Percentiles rank a stretch among this genome's conserved stretches.
Conservation (phyloP, 2,797 vertebrate genomes). For the Sebastes iracundus region DNA sequence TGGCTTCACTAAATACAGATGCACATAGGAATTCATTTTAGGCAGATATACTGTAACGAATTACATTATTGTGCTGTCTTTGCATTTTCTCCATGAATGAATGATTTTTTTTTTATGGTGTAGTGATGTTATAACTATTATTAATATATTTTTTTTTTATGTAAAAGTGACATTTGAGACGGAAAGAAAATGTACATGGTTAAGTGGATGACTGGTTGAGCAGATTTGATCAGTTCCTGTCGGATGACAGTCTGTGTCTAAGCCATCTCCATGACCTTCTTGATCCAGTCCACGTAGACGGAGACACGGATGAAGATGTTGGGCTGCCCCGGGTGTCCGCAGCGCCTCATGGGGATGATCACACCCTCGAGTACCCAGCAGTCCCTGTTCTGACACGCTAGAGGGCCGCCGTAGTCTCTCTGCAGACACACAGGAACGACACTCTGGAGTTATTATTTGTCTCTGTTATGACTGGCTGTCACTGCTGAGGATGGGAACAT, state of each 20-base stretch:
- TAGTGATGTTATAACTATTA: background rate
- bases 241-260: constrained; percentile 61
- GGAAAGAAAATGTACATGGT: background rate
- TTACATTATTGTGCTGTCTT: background rate
- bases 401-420: constrained; percentile 95
- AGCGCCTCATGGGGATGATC: constrained; percentile 94
- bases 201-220: constrained; percentile 1
- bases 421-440: constrained; percentile 77
- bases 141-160: background rate
- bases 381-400: constrained; percentile 92
- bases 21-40: background rate
- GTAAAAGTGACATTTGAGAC: constrained; percentile 15
- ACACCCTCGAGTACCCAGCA: constrained; percentile 98
- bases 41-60: background rate
- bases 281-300: constrained; percentile 95
- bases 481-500: constrained; percentile 73
- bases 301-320: constrained; percentile 93
- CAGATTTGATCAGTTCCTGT: constrained; percentile 16
- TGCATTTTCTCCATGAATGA: background rate
- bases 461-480: constrained; percentile 79
- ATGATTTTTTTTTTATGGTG: background rate
- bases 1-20: background rate
- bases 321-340: constrained; percentile 89
- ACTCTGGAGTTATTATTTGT: constrained; percentile 70
- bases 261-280: constrained; percentile 94